Conservation (phyloP, 2,888 invertebrate species). For the Agapostemon virescens region DNA sequence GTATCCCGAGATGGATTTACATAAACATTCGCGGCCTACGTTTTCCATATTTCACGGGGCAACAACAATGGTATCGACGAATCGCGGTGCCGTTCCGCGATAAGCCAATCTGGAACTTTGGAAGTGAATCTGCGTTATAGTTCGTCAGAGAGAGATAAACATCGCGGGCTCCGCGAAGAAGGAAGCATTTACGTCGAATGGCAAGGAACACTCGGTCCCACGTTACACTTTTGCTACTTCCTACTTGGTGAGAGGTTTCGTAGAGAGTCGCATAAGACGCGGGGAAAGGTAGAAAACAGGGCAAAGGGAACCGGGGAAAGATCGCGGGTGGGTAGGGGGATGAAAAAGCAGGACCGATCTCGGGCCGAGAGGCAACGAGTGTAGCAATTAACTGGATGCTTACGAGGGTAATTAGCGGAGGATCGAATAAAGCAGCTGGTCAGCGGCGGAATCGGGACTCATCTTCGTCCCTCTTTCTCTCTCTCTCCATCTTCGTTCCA, state of each 20-base stretch:
- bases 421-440: constrained; percentile 78
- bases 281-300: not conserved
- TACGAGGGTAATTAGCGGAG: constrained; percentile 78
- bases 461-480: constrained; percentile 47
- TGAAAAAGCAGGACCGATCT: constrained; percentile 59
- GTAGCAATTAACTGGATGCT: constrained; percentile 78
- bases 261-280: constrained; percentile 28
- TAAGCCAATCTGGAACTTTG: not conserved
- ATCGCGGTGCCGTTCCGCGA: not conserved
- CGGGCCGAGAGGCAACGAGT: constrained; percentile 62
- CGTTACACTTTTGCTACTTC: constrained; percentile 72
- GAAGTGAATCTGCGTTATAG: constrained; percentile 5
- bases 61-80: not conserved
- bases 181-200: constrained; percentile 39
- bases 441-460: constrained; percentile 70
- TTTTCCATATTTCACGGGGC: not conserved
- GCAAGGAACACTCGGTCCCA: constrained; percentile 69
- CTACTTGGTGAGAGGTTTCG: constrained; percentile 46
- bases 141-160: not conserved
- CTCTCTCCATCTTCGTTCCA: constrained; percentile 9
- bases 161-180: constrained; percentile 19
- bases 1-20: not conserved
- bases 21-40: not conserved
- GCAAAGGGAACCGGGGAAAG: not conserved
- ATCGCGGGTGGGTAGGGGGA: constrained; percentile 34